These are phyloP conservation scores for Lithophane leautieri DNA, from an alignment of 2,888 invertebrate genomes.

Conservation along the genomic window DNA sequence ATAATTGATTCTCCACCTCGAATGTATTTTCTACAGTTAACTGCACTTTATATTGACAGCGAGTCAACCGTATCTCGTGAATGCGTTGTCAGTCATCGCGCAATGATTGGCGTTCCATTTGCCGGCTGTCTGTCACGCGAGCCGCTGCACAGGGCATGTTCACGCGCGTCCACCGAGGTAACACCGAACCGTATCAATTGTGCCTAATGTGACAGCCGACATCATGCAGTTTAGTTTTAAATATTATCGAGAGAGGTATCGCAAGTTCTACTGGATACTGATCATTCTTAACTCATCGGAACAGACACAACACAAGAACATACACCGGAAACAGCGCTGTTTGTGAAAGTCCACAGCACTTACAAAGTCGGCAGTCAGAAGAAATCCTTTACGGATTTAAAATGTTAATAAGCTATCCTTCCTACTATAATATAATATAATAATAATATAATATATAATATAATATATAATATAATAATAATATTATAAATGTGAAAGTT, in stretches of 20 bases:
- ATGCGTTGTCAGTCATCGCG: conserved; percentile 3
- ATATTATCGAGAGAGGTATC: neutral
- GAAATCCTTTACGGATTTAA: neutral
- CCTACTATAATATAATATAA: too few relatives aligned
- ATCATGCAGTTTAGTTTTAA: neutral
- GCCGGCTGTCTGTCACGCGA: conserved; percentile 3
- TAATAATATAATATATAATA: too few relatives aligned
- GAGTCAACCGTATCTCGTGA: conserved; percentile 2
- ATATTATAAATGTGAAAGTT: too few relatives aligned
- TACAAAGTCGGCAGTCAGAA: neutral
- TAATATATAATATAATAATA: too few relatives aligned
- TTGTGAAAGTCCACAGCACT: neutral
- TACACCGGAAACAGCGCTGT: neutral
- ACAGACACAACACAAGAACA: neutral
- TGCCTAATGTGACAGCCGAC: neutral
- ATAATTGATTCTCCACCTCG: too few relatives aligned
- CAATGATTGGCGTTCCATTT: conserved; percentile 18
- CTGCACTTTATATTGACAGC: neutral
- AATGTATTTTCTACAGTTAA: neutral
- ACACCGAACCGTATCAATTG: neutral
- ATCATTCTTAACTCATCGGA: neutral
- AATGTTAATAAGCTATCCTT: neutral
- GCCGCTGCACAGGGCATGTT: neutral
- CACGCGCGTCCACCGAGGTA: neutral
- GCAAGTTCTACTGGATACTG: neutral